phyloP scores from a whole-genome alignment of 2,113 vertebrate genomes.

The Echinops telfairi region DNA sequence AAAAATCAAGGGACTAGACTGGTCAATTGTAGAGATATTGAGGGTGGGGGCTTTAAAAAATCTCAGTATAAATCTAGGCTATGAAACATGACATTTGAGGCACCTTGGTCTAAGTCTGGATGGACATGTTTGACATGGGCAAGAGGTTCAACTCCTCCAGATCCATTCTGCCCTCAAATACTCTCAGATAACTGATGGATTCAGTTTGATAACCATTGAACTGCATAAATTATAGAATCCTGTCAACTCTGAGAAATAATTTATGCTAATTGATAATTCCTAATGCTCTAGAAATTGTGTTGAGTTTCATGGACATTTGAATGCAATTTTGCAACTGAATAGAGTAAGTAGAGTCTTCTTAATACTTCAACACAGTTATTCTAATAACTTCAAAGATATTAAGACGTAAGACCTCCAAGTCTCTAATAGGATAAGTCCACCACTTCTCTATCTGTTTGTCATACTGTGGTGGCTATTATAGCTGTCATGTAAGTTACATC shows the following conservation, averaged over 20 bases:
- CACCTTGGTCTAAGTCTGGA: not conserved
- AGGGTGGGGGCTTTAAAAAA: too few relatives aligned
- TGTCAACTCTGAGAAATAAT: not conserved
- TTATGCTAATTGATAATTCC: not conserved
- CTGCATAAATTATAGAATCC: not conserved
- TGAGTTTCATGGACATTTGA: not conserved
- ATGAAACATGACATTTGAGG: not conserved
- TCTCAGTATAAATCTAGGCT: not conserved
- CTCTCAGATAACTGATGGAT: not conserved
- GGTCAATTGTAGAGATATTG: too few relatives aligned
- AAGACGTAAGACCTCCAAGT: slow-evolving; percentile 8
- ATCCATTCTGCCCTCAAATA: not conserved
- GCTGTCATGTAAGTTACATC: too few relatives aligned
- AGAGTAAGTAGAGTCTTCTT: not conserved
- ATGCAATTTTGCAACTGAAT: not conserved
- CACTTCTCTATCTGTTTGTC: too few relatives aligned
- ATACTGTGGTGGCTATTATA: too few relatives aligned
- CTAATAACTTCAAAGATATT: not conserved
- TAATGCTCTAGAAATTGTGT: not conserved
- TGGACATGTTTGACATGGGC: not conserved
- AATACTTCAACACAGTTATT: not conserved
- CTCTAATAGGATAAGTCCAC: not conserved
- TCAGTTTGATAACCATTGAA: not conserved
- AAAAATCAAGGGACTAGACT: too few relatives aligned
- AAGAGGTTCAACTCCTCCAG: not conserved